These are phyloP conservation scores for Crambe crambe DNA, from an alignment of 37 sponge, comb jelly and placozoan genomes.

Conservation along the genomic window DNA sequence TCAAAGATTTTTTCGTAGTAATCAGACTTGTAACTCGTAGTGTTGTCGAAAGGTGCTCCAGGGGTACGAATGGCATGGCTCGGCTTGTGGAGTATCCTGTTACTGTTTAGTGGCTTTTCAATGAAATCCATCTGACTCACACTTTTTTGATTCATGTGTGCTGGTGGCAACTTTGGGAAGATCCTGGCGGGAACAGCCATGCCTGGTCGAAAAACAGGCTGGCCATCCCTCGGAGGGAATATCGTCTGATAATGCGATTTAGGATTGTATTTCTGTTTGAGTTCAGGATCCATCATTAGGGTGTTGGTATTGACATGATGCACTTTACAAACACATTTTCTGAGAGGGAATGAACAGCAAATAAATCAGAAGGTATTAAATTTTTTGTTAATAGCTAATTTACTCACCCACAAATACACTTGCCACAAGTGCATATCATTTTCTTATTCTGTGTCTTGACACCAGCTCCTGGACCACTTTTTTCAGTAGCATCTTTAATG, in stretches of 20 bases:
- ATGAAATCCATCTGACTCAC: not conserved
- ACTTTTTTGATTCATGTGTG: not conserved
- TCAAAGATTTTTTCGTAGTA: not conserved
- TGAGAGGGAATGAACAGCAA: not conserved
- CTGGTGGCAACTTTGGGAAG: not conserved
- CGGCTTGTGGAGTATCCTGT: not conserved
- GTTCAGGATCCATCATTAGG: not conserved
- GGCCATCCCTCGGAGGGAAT: not conserved
- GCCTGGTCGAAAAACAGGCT: not conserved
- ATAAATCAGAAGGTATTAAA: not conserved
- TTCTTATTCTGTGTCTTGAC: constrained; percentile 4
- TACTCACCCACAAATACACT: constrained; percentile 11
- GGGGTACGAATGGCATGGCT: not conserved
- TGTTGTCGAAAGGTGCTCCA: not conserved
- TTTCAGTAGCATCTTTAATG: too few species aligned
- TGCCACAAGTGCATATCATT: constrained; percentile 17
- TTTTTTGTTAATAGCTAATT: not conserved
- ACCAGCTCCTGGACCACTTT: too few species aligned
- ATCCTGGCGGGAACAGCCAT: not conserved
- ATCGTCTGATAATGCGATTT: constrained; percentile 6
- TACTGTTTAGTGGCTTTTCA: not conserved
- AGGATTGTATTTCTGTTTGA: constrained; percentile 6
- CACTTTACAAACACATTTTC: not conserved
- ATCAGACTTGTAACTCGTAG: constrained; percentile 2
- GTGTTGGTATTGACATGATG: constrained; percentile 12